phyloP scores from a whole-genome alignment of 2,113 vertebrate genomes.

The Eurystomus gularis region DNA sequence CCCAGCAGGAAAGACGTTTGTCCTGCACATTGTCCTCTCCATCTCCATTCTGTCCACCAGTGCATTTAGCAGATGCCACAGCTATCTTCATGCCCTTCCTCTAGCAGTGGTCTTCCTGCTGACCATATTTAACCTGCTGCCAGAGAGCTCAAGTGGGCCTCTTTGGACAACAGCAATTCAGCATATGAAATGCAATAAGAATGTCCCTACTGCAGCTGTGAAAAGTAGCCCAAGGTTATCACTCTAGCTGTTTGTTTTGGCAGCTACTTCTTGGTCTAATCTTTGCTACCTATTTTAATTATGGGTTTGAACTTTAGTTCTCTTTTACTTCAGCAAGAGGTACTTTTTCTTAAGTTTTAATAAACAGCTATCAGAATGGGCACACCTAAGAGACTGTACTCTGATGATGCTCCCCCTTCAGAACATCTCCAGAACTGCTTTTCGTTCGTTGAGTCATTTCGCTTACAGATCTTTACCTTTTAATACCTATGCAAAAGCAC shows the following conservation, averaged over 20 bases:
- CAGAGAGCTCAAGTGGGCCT: background rate
- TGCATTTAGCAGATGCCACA: background rate
- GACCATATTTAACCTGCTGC: background rate
- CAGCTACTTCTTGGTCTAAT: background rate
- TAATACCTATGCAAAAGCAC: background rate
- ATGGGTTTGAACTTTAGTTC: background rate
- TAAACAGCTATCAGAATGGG: background rate
- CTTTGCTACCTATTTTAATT: background rate
- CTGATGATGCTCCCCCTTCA: background rate
- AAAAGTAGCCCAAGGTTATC: background rate
- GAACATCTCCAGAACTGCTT: background rate
- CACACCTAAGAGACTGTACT: background rate
- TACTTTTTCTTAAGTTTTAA: background rate
- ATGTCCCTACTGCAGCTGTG: too few relatives aligned
- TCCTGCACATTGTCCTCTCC: background rate
- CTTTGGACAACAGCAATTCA: background rate
- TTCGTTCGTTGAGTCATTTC: background rate
- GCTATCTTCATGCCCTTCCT: background rate
- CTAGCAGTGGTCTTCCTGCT: background rate
- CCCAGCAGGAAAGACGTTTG: background rate
- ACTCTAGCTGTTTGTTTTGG: background rate
- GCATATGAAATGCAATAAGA: background rate
- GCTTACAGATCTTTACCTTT: background rate
- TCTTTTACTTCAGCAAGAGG: background rate
- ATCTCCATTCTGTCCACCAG: background rate